phyloP scores from a whole-genome alignment of 2,888 invertebrate species.

The Micropterix aruncella region DNA sequence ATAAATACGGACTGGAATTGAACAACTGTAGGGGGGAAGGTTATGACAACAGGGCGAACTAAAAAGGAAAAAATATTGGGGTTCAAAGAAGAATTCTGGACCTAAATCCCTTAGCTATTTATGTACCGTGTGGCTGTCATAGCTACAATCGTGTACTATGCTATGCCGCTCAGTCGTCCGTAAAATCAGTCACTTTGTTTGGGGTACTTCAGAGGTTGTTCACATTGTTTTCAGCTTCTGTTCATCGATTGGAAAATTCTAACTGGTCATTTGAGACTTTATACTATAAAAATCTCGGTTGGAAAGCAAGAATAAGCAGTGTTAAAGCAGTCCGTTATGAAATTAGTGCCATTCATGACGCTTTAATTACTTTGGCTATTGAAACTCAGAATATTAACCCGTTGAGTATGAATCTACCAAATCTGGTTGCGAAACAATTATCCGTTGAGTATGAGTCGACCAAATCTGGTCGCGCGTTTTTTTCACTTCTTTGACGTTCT shows the following conservation, averaged over 20 bases:
- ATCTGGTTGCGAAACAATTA: too few species aligned
- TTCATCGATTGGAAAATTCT: background rate
- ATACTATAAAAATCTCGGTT: too few species aligned
- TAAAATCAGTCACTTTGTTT: background rate
- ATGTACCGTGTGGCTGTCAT: background rate
- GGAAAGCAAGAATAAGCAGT: too few species aligned
- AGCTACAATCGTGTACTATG: background rate
- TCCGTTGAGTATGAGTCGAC: too few species aligned
- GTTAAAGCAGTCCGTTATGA: too few species aligned
- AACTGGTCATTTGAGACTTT: background rate
- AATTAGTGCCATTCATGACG: too few species aligned
- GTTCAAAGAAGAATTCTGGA: constrained; percentile 18
- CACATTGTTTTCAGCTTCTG: too few species aligned
- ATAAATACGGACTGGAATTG: constrained; percentile 15
- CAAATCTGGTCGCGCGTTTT: too few species aligned
- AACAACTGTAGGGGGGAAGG: constrained; percentile 17
- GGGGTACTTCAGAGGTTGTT: background rate
- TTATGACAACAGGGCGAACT: constrained; percentile 20
- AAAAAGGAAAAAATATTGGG: constrained; percentile 18
- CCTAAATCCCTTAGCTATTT: constrained; percentile 7
- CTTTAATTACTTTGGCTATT: too few species aligned
- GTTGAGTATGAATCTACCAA: too few species aligned
- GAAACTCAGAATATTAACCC: too few species aligned
- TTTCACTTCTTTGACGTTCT: too few species aligned
- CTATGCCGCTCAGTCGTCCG: background rate